phyloP scores from a whole-genome alignment of 2,113 vertebrate species.

The Bagarius yarrelli region DNA sequence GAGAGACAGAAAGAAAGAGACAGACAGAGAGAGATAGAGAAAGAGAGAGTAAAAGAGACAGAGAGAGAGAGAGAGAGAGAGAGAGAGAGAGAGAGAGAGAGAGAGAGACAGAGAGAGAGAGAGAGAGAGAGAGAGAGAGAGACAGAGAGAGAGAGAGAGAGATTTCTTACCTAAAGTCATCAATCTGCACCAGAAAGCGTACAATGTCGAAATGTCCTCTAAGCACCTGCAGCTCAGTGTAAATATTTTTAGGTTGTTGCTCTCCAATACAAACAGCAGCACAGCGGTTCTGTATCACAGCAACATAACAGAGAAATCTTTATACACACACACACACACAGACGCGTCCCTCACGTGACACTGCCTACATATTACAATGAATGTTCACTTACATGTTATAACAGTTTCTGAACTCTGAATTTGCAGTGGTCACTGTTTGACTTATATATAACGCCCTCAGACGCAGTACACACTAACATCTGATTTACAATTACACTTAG shows the following conservation, averaged over 20 bases:
- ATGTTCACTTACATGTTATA: too few species aligned
- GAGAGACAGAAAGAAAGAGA: too few species aligned
- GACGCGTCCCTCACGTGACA: too few species aligned
- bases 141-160: constrained; percentile 4
- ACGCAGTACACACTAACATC: background rate
- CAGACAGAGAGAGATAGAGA: too few species aligned
- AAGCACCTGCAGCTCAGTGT: constrained; percentile 92
- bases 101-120: constrained; percentile 52
- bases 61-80: background rate
- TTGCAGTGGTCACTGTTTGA: background rate
- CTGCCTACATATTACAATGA: too few species aligned
- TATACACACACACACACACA: too few species aligned
- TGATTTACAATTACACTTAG: too few species aligned
- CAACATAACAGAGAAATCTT: too few species aligned
- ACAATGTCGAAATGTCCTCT: constrained; percentile 96
- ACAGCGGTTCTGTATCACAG: constrained; percentile 76
- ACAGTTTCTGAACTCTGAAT: too few species aligned
- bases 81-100: constrained; percentile 6
- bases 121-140: constrained; percentile 41
- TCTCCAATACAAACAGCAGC: constrained; percentile 86
- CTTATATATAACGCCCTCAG: background rate
- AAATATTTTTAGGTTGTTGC: constrained; percentile 91
- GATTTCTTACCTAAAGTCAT: constrained; percentile 86
- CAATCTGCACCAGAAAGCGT: constrained; percentile 92
- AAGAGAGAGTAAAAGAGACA: too few species aligned